phyloP scores from a whole-genome alignment of 35 echinoderm and acorn worm species.

The Ptychodera flava region DNA sequence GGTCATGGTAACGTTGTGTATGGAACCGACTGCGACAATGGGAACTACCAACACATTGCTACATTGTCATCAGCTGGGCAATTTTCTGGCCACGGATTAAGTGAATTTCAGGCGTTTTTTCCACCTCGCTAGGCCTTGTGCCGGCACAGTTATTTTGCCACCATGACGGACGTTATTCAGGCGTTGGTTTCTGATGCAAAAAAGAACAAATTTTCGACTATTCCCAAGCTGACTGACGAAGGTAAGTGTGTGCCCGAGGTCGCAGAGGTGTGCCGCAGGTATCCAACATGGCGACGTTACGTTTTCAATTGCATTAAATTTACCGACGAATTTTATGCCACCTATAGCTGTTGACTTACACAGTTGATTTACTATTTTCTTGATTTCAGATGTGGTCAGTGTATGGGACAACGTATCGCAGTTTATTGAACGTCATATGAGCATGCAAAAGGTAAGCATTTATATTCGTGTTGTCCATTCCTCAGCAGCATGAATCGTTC shows the following conservation, averaged over 20 bases:
- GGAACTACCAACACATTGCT: neutral
- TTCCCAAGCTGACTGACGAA: conserved; percentile 89
- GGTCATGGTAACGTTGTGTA: neutral
- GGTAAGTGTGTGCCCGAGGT: no score
- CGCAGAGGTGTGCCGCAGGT: neutral
- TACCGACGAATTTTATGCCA: neutral
- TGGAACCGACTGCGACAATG: neutral
- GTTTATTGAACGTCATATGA: conserved; percentile 90
- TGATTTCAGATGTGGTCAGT: conserved; percentile 84
- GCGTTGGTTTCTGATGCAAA: conserved; percentile 87
- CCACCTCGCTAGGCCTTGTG: neutral
- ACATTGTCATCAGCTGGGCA: neutral
- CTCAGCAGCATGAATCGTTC: no score
- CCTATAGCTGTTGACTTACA: neutral
- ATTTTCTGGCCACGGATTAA: neutral
- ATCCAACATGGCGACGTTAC: neutral
- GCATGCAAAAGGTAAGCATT: conserved; percentile 61
- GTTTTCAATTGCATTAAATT: neutral
- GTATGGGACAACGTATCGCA: conserved; percentile 91
- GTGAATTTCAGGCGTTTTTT: neutral
- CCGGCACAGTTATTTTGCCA: neutral
- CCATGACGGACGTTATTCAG: conserved; percentile 64
- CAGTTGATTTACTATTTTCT: no score
- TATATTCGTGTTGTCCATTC: no score
- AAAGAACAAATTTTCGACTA: conserved; percentile 84